Base-by-base conservation (phyloP, 2,888 invertebrate species). In the Helicoverpa assulta region DNA sequence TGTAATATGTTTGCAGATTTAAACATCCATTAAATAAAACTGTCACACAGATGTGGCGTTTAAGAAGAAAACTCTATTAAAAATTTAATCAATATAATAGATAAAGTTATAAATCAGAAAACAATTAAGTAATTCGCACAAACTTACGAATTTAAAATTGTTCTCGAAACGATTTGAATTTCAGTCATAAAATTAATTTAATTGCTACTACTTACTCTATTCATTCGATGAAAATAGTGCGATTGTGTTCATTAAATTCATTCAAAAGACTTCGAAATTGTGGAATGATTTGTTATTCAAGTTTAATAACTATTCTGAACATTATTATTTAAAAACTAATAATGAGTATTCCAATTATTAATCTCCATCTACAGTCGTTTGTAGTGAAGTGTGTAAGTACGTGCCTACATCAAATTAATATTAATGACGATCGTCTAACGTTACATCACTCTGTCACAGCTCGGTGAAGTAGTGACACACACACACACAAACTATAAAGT, bases 211-310 rank as follows among this genome's bases (percentile, higher is more conserved):
- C 8, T 18, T 21, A 37, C 10, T 37, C 12, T 33, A 51, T 18
- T 59, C 18, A 43, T 55, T 61, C 69, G 21, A 0, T 37, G 18
- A 19, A 56, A 66, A 65, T 56, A 14, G 10, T 29, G 26, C n/a
- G 14, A 37, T 62, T 61, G 18, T 55, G 47, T 63, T 37, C n/a
- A 51, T 8, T 29, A 12, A 47, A 47, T 5, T 52, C 12, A 19
- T 53, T 12, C 18, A 12, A 37, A 47, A 21, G 53, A 18, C 19
- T 8, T 0, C 16, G 1, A n/a, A 43, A 18, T 21, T 2, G 19
- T 0, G 10, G 19, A n/a, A 19, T 43, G 3, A 12, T 43, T 40
- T 33, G 33, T 14, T 4, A 21, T 8, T 14, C 8, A 16, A 29
- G 12, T 43, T 6, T 10, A 10, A 3, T 6, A 19, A 14, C 12